A percentile compares a stretch with the other conserved stretches of the same genome.
phyloP scores from a whole-genome alignment of 2,888 invertebrate species.

The Linyphia triangularis region DNA sequence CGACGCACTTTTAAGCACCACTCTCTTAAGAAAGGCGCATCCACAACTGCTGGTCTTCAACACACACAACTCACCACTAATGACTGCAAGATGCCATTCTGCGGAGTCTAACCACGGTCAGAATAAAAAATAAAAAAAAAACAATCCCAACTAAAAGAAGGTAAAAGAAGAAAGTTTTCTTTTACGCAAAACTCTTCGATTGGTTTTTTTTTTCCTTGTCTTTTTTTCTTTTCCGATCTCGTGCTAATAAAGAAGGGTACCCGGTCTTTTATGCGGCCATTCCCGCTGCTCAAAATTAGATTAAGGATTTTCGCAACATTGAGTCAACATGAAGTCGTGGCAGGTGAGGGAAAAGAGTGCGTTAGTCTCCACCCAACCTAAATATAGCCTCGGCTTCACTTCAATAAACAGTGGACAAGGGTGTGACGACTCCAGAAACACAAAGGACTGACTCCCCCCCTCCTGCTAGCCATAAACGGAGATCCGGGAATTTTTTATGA shows the following conservation, averaged over 20 bases:
- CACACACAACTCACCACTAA: slow-evolving; percentile 68
- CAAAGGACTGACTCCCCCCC: slow-evolving; percentile 53
- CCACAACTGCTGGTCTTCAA: slow-evolving; percentile 34
- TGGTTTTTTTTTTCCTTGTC: slow-evolving; percentile 29
- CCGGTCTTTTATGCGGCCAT: slow-evolving; percentile 70
- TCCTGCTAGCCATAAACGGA: slow-evolving; percentile 52
- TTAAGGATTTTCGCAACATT: slow-evolving; percentile 74
- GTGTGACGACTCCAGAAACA: slow-evolving; percentile 62
- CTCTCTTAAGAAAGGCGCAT: slow-evolving; percentile 25
- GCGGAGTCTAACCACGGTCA: slow-evolving; percentile 1
- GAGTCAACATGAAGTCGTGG: slow-evolving; percentile 71
- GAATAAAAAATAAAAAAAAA: slow-evolving; percentile 7
- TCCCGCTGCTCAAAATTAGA: slow-evolving; percentile 71
- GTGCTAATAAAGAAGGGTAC: slow-evolving; percentile 69
- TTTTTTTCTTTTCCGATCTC: slow-evolving; percentile 39
- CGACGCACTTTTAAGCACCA: slow-evolving; percentile 57
- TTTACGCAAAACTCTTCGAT: slow-evolving; percentile 65
- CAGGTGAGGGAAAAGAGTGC: slow-evolving; percentile 66
- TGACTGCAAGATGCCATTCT: slow-evolving; percentile 53
- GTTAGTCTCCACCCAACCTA: slow-evolving; percentile 70
- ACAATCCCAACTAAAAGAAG: slow-evolving; percentile 6
- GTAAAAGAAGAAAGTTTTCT: slow-evolving; percentile 59
- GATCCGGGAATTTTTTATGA: slow-evolving; percentile 58
- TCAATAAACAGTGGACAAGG: slow-evolving; percentile 72
- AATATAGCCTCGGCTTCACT: slow-evolving; percentile 70